Percentiles rank a stretch among this genome's conserved stretches.
phyloP scores from a whole-genome alignment of 2,888 invertebrate genomes.

The Macropis europaea region DNA sequence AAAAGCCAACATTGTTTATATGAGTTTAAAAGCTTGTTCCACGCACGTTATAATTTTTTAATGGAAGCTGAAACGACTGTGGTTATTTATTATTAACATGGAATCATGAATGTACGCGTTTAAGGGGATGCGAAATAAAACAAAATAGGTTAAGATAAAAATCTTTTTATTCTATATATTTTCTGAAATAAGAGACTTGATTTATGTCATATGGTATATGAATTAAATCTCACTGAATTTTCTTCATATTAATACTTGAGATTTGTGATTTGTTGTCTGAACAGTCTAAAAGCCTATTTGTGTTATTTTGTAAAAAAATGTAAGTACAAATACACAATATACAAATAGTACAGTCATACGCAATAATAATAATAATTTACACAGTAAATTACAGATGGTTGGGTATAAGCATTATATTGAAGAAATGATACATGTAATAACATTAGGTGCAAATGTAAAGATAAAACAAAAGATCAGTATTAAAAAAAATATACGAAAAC shows the following conservation, averaged over 20 bases:
- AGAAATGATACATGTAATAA: not conserved
- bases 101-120: not conserved
- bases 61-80: too few relatives aligned
- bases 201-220: constrained; percentile 57
- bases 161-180: constrained; percentile 66
- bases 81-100: too few relatives aligned
- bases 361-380: constrained; percentile 56
- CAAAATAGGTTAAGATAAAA: constrained; percentile 56
- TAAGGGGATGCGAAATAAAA: constrained; percentile 15
- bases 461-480: not conserved
- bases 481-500: not conserved
- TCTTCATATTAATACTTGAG: constrained; percentile 46
- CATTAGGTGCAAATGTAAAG: not conserved
- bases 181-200: constrained; percentile 72
- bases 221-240: constrained; percentile 46
- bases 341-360: constrained; percentile 63
- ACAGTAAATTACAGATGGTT: constrained; percentile 58
- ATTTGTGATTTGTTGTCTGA: constrained; percentile 43
- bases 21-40: too few relatives aligned
- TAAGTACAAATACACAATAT: constrained; percentile 60
- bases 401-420: not conserved
- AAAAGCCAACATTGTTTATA: too few relatives aligned
- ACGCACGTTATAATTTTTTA: too few relatives aligned
- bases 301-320: constrained; percentile 39
- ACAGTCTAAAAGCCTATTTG: constrained; percentile 44